phyloP scores from a whole-genome alignment of 2,888 invertebrate species.

The Neoascia interrupta region DNA sequence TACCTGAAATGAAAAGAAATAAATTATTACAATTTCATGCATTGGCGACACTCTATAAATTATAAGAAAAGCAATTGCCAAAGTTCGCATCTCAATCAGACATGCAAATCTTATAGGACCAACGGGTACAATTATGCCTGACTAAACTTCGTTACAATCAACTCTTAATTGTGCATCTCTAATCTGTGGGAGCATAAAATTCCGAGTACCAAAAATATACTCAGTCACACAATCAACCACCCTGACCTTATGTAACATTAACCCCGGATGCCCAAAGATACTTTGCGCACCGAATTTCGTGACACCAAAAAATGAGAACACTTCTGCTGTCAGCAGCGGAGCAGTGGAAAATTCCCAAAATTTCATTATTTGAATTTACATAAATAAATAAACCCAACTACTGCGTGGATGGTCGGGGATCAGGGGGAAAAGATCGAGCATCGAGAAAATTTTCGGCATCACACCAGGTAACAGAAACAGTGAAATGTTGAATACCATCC shows the following conservation, averaged over 20 bases:
- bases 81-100: background rate
- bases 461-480: background rate
- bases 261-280: slow-evolving; percentile 25
- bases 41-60: no score
- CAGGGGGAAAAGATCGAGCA: background rate
- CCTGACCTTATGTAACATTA: slow-evolving; percentile 63
- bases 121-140: no score
- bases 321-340: background rate
- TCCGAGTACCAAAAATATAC: background rate
- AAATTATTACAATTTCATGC: no score
- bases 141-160: slow-evolving; percentile 5
- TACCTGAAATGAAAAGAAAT: no score
- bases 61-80: background rate
- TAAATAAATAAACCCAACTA: slow-evolving; percentile 3
- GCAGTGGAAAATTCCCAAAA: slow-evolving; percentile 59
- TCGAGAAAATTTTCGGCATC: background rate
- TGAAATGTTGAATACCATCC: background rate
- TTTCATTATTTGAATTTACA: no score
- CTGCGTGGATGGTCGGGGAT: background rate
- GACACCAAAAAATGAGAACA: slow-evolving; percentile 19
- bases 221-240: slow-evolving; percentile 1
- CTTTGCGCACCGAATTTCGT: slow-evolving; percentile 51
- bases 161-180: slow-evolving; percentile 1
- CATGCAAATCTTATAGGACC: slow-evolving; percentile 15
- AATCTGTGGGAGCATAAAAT: background rate